A percentile compares a stretch with the other conserved stretches of the same genome.
These are phyloP conservation scores for Phylloscopus trochilus DNA, from an alignment of 2,113 vertebrate genomes.

Conservation along the genomic window DNA sequence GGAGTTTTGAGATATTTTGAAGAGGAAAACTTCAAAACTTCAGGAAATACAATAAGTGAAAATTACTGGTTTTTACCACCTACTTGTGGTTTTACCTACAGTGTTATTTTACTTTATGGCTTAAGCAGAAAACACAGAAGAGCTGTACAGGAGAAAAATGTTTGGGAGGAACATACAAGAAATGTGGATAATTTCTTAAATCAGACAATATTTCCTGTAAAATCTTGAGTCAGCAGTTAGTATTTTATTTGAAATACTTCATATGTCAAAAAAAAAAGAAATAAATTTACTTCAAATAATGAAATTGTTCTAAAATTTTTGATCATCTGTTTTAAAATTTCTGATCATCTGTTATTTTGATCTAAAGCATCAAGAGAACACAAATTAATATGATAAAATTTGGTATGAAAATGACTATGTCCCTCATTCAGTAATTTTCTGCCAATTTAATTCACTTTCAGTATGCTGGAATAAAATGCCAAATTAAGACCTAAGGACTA, in stretches of 20 bases:
- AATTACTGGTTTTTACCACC: not conserved
- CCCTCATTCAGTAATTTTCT: not conserved
- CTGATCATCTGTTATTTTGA: not conserved
- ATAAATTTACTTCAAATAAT: not conserved
- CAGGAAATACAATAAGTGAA: not conserved
- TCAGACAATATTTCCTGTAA: not conserved
- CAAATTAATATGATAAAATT: not conserved
- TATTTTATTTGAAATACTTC: not conserved
- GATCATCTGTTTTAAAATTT: not conserved
- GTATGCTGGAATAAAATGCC: not conserved
- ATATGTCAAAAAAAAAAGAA: not conserved
- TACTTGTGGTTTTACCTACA: not conserved
- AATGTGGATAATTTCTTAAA: not conserved
- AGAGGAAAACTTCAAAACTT: not conserved
- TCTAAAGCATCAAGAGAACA: not conserved
- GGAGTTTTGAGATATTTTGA: not conserved
- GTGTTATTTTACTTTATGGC: not conserved
- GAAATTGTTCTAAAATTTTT: not conserved
- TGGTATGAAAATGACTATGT: not conserved
- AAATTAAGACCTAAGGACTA: not conserved
- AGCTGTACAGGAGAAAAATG: not conserved
- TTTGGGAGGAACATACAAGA: not conserved
- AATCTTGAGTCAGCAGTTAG: not conserved
- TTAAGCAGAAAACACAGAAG: not conserved
- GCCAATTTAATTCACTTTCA: not conserved